Evolutionary conservation across 2,888 invertebrate genomes (phyloP), one percentile per base, ranked within the genome.

Genomic region (Diloba caeruleocephala): DNA sequence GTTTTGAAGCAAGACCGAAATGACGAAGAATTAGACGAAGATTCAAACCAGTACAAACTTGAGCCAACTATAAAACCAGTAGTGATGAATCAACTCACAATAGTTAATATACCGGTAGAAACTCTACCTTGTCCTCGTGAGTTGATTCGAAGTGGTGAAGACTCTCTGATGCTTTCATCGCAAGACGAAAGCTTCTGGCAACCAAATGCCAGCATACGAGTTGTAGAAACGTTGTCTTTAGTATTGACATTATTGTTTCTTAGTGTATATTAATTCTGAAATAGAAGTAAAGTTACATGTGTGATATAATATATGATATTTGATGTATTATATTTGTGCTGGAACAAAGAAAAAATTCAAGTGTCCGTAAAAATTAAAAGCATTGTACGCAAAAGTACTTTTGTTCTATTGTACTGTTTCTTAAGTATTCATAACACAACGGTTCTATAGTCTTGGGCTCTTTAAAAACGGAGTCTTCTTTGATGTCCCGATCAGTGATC

Each of bases 151-250:
- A 90, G 88, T 34, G 84, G 88, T 1, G 90, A 92, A 78, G 92
- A 90, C 49, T 90, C 92, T 0, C 59, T 91, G 13, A 92, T 93
- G 92, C 77, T 92, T 0, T 92, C 90, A 1, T 89, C 92, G 1
- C 90, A 91, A 75, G 89, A 90, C 8, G 88, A 91, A 72, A 88
- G 73, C 41, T 92, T 82, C 53, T 90, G 91, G 91, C 81, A 80
- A 53, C 60, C 83, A 1, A 89, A 78, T 69, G 82, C 79, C 8
- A 81, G 86, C 68, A 61, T 64, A 36, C 80, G 63, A 41, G 56
- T 74, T 48, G 19, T 80, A 26, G 76, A 84, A 36, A 84, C 78
- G 57, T 36, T 82, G 10, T 55, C 65, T 12, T 53, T 87, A 72
- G 65, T 83, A 49, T 38, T 89, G 26, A 71, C 63, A 8, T 71